phyloP scores from a whole-genome alignment of 2,797 vertebrate species.

The Anabas testudineus region DNA sequence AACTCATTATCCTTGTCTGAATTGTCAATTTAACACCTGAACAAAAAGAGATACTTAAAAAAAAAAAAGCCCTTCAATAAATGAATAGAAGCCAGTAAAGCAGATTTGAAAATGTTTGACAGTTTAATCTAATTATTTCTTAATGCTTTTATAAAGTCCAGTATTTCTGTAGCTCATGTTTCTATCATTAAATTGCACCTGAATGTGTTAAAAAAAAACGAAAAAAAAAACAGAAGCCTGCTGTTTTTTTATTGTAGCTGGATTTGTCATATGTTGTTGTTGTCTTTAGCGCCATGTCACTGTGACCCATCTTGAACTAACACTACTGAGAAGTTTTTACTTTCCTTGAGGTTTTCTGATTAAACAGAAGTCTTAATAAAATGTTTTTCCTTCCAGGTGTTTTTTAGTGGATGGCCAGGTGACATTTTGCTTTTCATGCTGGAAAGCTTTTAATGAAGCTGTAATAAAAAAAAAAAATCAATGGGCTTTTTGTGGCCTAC shows the following conservation, averaged over 20 bases:
- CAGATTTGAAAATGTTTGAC: constrained; percentile 10
- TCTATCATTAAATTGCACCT: constrained; percentile 39
- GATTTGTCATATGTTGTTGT: constrained; percentile 2
- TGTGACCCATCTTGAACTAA: neutral
- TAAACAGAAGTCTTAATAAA: constrained; percentile 13
- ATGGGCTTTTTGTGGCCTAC: neutral
- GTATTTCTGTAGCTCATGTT: constrained; percentile 18
- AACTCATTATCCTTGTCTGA: neutral
- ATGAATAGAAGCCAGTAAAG: constrained; percentile 4
- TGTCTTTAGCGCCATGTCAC: constrained; percentile 11
- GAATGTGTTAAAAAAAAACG: neutral
- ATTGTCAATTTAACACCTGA: constrained; percentile 21
- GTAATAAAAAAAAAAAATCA: constrained; percentile 19
- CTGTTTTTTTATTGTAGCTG: neutral
- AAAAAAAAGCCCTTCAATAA: constrained; percentile 26
- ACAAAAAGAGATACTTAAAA: constrained; percentile 3
- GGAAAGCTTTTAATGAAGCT: constrained; percentile 3
- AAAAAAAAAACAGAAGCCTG: neutral
- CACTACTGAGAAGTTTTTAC: neutral
- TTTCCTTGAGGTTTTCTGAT: neutral
- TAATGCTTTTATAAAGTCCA: constrained; percentile 26
- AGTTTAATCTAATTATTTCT: constrained; percentile 26
- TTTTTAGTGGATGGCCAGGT: constrained; percentile 8
- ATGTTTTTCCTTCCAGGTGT: neutral
- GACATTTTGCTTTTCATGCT: constrained; percentile 5